A percentile compares a stretch with the other conserved stretches of the same genome.
Conservation (phyloP, 2,888 invertebrate species). For the Syrphus vitripennis region DNA sequence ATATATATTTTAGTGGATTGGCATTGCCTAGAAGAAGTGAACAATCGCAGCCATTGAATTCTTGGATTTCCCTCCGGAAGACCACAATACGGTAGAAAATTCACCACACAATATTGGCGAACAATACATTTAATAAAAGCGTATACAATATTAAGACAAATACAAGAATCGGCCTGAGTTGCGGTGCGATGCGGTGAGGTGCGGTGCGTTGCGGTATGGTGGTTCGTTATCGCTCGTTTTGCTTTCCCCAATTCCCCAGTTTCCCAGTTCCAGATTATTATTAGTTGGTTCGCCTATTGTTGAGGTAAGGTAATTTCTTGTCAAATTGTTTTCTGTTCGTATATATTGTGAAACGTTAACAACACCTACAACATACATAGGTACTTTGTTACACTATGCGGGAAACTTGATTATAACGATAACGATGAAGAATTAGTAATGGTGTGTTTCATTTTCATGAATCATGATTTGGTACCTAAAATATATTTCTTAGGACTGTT, state of each 20-base stretch:
- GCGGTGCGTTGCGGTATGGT: background rate
- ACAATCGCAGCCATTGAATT: conserved; percentile 41
- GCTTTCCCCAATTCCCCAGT: too few relatives aligned
- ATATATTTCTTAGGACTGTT: conserved; percentile 27
- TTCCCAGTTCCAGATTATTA: conserved; percentile 32
- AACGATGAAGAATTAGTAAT: conserved; percentile 2
- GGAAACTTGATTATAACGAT: conserved; percentile 10
- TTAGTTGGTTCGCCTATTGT: background rate
- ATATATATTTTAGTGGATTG: conserved; percentile 5
- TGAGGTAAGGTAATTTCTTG: conserved; percentile 26
- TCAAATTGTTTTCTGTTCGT: conserved; percentile 33
- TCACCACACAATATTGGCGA: conserved; percentile 10
- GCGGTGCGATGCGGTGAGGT: background rate
- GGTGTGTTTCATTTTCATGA: background rate
- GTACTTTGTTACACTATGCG: background rate
- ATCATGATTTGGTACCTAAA: conserved; percentile 14
- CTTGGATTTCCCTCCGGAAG: background rate
- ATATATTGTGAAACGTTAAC: background rate
- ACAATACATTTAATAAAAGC: conserved; percentile 18
- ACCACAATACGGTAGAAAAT: background rate
- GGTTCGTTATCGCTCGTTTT: background rate
- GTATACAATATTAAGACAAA: background rate
- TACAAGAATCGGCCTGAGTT: background rate
- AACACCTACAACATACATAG: background rate
- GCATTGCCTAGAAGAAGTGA: background rate